Evolutionary conservation across 2,888 invertebrate species (phyloP).

Genomic region (Aphrophora alni): DNA sequence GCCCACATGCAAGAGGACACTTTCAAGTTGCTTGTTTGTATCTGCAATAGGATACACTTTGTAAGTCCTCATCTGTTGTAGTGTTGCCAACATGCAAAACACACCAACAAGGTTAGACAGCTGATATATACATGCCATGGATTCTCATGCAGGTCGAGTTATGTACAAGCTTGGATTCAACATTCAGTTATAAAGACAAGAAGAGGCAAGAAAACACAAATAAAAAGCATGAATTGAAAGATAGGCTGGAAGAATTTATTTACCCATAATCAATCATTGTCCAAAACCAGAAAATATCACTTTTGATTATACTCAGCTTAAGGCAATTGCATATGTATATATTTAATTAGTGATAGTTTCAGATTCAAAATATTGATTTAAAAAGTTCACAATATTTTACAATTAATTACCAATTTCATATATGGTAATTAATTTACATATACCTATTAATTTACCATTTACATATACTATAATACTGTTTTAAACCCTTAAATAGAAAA

Average conservation of each 20-base stretch:
- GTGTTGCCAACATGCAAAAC: slow-evolving; percentile 26
- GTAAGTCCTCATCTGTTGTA: slow-evolving; percentile 3
- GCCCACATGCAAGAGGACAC: neutral
- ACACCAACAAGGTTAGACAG: slow-evolving; percentile 13
- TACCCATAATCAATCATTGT: neutral
- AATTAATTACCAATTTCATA: too few species aligned
- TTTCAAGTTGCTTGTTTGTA: slow-evolving; percentile 2
- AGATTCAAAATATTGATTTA: too few species aligned
- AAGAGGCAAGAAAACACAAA: neutral
- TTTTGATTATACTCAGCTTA: neutral
- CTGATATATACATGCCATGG: neutral
- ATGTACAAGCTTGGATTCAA: slow-evolving; percentile 22
- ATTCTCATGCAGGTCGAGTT: slow-evolving; percentile 31
- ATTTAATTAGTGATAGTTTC: too few species aligned
- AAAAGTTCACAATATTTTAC: too few species aligned
- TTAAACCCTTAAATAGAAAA: too few species aligned
- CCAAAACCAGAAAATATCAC: neutral
- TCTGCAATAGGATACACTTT: slow-evolving; percentile 26
- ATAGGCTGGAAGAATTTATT: neutral
- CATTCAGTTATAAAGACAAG: neutral
- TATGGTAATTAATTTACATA: too few species aligned
- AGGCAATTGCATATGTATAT: too few species aligned
- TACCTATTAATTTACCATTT: too few species aligned
- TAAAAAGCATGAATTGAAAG: neutral
- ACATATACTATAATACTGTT: too few species aligned